These are phyloP conservation scores for Tachuris rubrigastra DNA, from an alignment of 2,113 vertebrate genomes.

Conservation along the genomic window DNA sequence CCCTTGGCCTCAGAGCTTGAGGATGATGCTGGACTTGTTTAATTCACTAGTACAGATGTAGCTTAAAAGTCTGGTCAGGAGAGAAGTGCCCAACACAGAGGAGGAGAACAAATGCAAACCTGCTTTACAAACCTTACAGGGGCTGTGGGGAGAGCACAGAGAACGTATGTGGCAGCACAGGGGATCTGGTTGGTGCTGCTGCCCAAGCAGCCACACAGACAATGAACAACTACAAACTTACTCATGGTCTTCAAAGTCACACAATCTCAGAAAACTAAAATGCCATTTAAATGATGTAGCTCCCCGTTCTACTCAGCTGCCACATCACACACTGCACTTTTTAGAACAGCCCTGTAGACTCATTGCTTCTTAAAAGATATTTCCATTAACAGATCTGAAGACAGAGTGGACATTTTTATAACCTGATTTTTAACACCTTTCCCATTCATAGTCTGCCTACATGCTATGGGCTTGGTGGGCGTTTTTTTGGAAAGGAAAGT, in stretches of 20 bases:
- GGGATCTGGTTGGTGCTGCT: neutral
- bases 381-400: neutral
- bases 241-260: neutral
- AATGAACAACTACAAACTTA: neutral
- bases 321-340: neutral
- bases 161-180: neutral
- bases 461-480: accelerated
- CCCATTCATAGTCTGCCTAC: neutral
- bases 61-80: neutral
- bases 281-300: neutral
- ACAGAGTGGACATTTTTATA: neutral
- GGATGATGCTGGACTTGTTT: neutral
- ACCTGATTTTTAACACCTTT: neutral
- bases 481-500: neutral
- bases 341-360: neutral
- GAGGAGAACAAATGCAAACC: neutral
- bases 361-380: neutral
- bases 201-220: neutral
- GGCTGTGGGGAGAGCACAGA: neutral
- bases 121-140: neutral
- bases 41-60: neutral
- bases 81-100: neutral
- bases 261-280: neutral
- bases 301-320: neutral
- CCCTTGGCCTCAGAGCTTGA: neutral